These are phyloP conservation scores for Gallinago paraguaiae DNA, from an alignment of 2,113 vertebrate species.

Conservation along the genomic window DNA sequence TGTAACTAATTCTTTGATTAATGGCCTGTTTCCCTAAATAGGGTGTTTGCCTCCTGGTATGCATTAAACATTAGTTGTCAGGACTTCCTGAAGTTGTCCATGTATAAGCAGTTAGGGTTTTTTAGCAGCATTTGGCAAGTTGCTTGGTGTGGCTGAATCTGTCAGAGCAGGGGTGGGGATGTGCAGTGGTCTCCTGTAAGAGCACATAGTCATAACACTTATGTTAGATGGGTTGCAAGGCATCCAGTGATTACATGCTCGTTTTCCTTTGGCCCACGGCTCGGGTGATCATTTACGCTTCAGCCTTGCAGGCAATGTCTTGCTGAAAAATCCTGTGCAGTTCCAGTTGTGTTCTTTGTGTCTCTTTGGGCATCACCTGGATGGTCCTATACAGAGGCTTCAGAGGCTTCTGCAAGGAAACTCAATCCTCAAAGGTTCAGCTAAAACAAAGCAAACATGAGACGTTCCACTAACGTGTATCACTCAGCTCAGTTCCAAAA, in stretches of 20 bases:
- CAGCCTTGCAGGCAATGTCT: neutral
- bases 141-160: neutral
- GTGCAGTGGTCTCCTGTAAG: neutral
- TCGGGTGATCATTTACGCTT: neutral
- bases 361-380: neutral
- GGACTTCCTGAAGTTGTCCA: neutral
- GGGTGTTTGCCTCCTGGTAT: neutral
- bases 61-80: neutral
- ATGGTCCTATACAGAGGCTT: neutral
- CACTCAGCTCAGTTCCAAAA: neutral
- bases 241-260: neutral
- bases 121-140: neutral
- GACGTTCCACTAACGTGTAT: neutral
- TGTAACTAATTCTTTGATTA: neutral
- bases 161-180: fast-evolving
- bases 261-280: neutral
- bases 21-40: neutral
- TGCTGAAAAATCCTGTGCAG: neutral
- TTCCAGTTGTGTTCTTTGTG: neutral
- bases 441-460: neutral
- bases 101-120: neutral
- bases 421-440: neutral
- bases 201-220: neutral
- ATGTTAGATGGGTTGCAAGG: neutral
- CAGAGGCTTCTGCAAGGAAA: neutral